Percentiles rank a stretch among this genome's conserved stretches.
phyloP scores from a whole-genome alignment of 2,797 vertebrate genomes.

The Sebastes oblongus region DNA sequence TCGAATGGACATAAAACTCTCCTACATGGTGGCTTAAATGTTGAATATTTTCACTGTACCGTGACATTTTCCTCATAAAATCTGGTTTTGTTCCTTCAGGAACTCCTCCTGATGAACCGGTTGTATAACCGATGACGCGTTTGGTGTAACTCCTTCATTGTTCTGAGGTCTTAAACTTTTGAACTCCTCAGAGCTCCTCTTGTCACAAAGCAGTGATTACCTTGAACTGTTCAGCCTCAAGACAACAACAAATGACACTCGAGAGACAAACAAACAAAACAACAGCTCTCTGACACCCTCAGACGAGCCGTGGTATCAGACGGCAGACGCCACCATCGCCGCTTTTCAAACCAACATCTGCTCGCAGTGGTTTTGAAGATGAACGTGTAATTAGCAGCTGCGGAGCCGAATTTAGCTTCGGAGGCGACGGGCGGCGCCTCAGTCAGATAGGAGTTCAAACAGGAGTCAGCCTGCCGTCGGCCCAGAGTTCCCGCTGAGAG shows the following conservation, averaged over 20 bases:
- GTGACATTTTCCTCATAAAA: neutral
- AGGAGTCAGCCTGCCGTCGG: neutral
- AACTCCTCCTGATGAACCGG: neutral
- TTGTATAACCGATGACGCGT: neutral
- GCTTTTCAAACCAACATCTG: neutral
- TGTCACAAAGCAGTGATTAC: neutral
- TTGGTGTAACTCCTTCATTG: neutral
- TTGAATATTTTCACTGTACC: neutral
- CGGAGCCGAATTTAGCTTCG: neutral
- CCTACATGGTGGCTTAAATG: no score
- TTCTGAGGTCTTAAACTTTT: neutral
- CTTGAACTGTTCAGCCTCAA: neutral
- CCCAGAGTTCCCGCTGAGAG: neutral
- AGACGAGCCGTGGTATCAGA: neutral
- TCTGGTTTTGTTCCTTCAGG: neutral
- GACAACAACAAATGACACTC: neutral
- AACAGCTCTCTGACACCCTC: neutral
- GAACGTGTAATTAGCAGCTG: conserved; percentile 5
- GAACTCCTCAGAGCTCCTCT: neutral
- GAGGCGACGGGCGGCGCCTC: neutral
- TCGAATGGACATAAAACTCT: no score
- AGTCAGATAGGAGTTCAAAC: conserved; percentile 12
- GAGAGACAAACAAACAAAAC: neutral
- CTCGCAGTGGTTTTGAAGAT: neutral
- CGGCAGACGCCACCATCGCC: neutral